Base-by-base conservation (phyloP, 2,113 vertebrate genomes). In the Catagonus wagneri region DNA sequence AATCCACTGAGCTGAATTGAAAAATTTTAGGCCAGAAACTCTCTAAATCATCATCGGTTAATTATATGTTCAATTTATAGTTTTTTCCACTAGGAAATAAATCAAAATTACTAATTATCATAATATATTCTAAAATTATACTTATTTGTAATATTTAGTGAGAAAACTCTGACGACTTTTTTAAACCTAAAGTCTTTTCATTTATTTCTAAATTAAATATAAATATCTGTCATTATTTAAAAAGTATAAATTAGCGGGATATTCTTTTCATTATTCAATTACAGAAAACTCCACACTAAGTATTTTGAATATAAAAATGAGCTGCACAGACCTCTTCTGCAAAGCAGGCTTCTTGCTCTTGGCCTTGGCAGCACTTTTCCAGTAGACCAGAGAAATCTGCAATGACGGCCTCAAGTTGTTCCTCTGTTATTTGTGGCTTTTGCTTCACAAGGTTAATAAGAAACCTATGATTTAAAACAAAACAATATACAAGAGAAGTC, bases 401-500 rank as follows among this genome's bases (percentile, higher is more conserved):
- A 50, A 80, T 34, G 36, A 98, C 90, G 1, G 93, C 90, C 29
- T 96, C 96, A 0, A 98, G 68, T 17, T 99, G 98, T 12, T 98
- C 98, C 1, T 98, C 95, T 86, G 98, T 98, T 71, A 98, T 97
- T 72, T 97, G 83, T 34, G 97, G 98, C 87, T 98, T 98, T 86
- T 98, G 97, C 80, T 98, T 98, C 66, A 99, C 90, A 52, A 98
- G 98, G 87, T 98, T 98, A 96, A 98, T 0, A 19, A 99, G 98
- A 97, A 99, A 92, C 84, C 98, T 99, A 93, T 7, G 79, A 95
- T 69, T 96, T 39, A 60, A 91, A 89, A 79, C 22, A 90, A 86
- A 95, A 54, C 50, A 79, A 86, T 83, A 86, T 32, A 69, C 10
- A 60, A 68, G 36, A 69, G 44, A 90, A 44, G 2, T 34, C 72